Percentiles rank a stretch among this genome's conserved stretches.
These are phyloP conservation scores for Drosophila bocqueti DNA, from an alignment of 1,140 invertebrate genomes.

Conservation along the genomic window DNA sequence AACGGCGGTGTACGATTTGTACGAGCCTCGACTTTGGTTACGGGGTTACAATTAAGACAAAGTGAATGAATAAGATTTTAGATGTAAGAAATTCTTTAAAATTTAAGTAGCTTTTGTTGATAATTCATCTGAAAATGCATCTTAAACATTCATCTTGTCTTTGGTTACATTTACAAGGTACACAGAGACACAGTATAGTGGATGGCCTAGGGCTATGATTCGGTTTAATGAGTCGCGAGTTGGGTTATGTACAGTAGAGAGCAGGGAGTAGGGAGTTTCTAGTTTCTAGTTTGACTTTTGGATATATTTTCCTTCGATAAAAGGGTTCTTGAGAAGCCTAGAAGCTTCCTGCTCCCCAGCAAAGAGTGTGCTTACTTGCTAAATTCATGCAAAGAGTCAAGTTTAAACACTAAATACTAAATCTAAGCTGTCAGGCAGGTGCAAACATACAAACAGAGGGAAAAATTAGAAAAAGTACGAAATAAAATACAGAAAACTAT, in stretches of 20 bases:
- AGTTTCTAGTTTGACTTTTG: background rate
- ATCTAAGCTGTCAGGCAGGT: slow-evolving; percentile 24
- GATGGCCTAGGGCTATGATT: slow-evolving; percentile 33
- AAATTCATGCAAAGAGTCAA: slow-evolving; percentile 17
- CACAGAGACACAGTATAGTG: slow-evolving; percentile 31
- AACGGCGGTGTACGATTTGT: slow-evolving; percentile 17
- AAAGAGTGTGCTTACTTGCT: slow-evolving; percentile 5
- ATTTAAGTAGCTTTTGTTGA: background rate
- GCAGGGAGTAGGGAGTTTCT: background rate
- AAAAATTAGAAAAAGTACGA: too few species aligned
- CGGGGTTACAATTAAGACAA: slow-evolving; percentile 9
- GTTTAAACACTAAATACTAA: slow-evolving; percentile 10
- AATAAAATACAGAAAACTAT: background rate
- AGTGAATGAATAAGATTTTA: background rate
- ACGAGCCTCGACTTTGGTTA: slow-evolving; percentile 23
- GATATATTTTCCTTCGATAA: too few species aligned
- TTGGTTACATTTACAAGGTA: slow-evolving; percentile 33
- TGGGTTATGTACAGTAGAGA: slow-evolving; percentile 24
- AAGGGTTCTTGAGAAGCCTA: background rate
- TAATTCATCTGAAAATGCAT: background rate
- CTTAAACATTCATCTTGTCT: background rate
- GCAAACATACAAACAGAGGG: background rate
- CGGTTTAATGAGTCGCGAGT: slow-evolving; percentile 32
- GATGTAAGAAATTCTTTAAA: background rate
- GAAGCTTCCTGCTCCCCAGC: background rate